These are phyloP conservation scores for Margarornis squamiger DNA, from an alignment of 2,797 vertebrate genomes.

Conservation along the genomic window DNA sequence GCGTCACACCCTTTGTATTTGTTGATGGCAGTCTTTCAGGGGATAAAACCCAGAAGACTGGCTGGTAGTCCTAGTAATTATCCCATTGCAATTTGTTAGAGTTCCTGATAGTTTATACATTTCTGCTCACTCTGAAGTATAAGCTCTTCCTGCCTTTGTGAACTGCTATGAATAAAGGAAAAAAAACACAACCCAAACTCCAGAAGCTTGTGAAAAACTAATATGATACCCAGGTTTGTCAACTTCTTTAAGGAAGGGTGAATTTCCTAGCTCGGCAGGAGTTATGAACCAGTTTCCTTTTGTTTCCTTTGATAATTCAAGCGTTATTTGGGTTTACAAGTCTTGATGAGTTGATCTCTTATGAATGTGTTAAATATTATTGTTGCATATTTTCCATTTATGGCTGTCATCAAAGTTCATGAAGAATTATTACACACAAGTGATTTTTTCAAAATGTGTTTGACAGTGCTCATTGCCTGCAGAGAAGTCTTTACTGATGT, in stretches of 20 bases:
- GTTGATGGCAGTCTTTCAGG: background rate
- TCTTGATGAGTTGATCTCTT: background rate
- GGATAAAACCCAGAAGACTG: slow-evolving; percentile 14
- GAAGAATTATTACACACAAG: background rate
- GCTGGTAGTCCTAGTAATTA: background rate
- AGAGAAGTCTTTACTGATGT: background rate
- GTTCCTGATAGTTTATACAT: background rate
- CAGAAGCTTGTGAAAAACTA: background rate
- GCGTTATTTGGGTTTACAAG: background rate
- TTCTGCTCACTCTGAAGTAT: background rate
- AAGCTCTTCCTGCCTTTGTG: background rate
- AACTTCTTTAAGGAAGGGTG: background rate
- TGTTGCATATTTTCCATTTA: background rate
- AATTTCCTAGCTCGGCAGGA: background rate
- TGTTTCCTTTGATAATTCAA: background rate
- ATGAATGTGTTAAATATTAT: background rate
- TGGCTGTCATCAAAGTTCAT: background rate
- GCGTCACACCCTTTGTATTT: background rate
- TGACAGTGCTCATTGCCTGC: background rate
- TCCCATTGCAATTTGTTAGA: background rate
- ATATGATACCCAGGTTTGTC: background rate
- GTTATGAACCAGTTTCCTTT: background rate
- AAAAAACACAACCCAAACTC: background rate
- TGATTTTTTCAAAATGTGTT: background rate
- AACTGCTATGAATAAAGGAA: background rate